A percentile compares a stretch with the other conserved stretches of the same genome.
phyloP scores from a whole-genome alignment of 2,888 invertebrate species.

The Sussaba pulchella region DNA sequence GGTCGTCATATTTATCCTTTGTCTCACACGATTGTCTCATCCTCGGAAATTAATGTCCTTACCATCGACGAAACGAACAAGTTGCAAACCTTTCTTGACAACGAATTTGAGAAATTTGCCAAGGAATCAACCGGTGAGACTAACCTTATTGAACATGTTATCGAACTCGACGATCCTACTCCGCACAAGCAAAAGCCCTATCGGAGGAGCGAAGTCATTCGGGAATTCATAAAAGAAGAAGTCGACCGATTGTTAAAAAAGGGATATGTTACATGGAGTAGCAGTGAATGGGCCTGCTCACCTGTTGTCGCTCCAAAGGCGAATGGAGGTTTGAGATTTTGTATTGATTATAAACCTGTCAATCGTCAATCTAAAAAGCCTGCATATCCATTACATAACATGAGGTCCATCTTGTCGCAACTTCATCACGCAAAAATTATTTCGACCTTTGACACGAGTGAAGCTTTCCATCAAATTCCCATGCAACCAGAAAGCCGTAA shows the following conservation, averaged over 20 bases:
- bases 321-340: constrained; percentile 44
- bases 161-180: constrained; percentile 35
- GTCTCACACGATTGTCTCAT: background rate
- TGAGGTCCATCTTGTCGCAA: constrained; percentile 60
- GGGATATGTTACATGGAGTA: constrained; percentile 50
- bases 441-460: constrained; percentile 18
- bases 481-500: constrained; percentile 31
- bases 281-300: constrained; percentile 52
- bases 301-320: constrained; percentile 54
- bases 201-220: constrained; percentile 43
- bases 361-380: constrained; percentile 57
- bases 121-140: constrained; percentile 48
- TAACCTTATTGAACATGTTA: constrained; percentile 49
- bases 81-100: constrained; percentile 48
- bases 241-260: constrained; percentile 35
- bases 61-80: constrained; percentile 33
- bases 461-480: constrained; percentile 63
- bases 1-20: constrained; percentile 46
- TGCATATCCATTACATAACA: constrained; percentile 57
- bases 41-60: constrained; percentile 39
- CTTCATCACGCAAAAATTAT: constrained; percentile 20
- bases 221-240: constrained; percentile 27
- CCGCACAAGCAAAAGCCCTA: constrained; percentile 55
- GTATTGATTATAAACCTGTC: constrained; percentile 46
- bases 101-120: constrained; percentile 29